Evolutionary conservation across 2,888 invertebrate species (phyloP).

Genomic region (Perizoma flavofasciatum): DNA sequence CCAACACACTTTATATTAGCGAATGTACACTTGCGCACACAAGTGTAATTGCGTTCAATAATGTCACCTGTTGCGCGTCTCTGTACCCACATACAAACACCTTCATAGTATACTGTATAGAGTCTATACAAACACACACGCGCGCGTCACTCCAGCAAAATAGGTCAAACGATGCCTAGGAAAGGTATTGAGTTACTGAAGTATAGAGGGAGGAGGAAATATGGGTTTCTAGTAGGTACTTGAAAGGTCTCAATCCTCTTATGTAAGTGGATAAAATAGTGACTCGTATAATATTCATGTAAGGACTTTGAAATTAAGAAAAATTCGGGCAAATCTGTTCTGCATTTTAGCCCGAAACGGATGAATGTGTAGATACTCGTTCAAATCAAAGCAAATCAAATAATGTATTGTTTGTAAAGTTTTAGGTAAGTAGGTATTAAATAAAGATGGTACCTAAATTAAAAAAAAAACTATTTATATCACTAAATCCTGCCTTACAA

Average conservation of each 20-base stretch:
- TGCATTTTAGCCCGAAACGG: no score
- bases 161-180: slow-evolving; percentile 37
- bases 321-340: not conserved
- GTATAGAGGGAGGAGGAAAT: slow-evolving; percentile 6
- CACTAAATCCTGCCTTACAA: no score
- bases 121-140: slow-evolving; percentile 9
- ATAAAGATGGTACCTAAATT: no score
- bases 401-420: no score
- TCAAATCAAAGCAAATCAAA: no score
- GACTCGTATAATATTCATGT: not conserved
- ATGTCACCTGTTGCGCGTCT: slow-evolving; percentile 50
- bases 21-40: slow-evolving; percentile 36
- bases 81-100: slow-evolving; percentile 34
- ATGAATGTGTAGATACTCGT: no score
- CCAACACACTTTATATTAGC: slow-evolving; percentile 28
- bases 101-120: slow-evolving; percentile 6
- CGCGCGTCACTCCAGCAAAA: slow-evolving; percentile 12
- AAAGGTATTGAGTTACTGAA: slow-evolving; percentile 20
- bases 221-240: slow-evolving; percentile 11
- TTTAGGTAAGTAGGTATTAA: no score
- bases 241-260: not conserved
- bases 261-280: not conserved
- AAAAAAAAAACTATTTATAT: no score
- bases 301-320: not conserved
- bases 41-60: slow-evolving; percentile 45